Conservation (phyloP, 2,113 vertebrate species). For the Lates calcarifer region DNA sequence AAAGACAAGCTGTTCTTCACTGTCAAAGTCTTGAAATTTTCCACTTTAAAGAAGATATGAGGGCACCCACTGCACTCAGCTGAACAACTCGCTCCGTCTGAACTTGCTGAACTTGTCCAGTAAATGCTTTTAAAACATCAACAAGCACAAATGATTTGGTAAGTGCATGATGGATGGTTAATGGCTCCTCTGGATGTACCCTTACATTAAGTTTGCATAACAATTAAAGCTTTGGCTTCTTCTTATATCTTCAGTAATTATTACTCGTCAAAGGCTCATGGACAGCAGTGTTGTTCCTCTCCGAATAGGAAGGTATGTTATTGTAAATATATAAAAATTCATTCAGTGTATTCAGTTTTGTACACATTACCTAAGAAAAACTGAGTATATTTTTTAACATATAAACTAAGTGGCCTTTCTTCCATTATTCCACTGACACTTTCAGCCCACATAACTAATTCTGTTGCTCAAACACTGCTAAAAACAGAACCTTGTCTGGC, state of each 20-base stretch:
- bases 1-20: slow-evolving; percentile 12
- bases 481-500: slow-evolving; percentile 4
- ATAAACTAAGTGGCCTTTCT: not conserved
- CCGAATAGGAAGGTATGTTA: not conserved
- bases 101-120: slow-evolving; percentile 37
- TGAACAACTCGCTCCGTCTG: slow-evolving; percentile 16
- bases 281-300: slow-evolving; percentile 2
- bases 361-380: slow-evolving; percentile 7
- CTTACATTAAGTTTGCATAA: slow-evolving; percentile 41
- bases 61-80: slow-evolving; percentile 18
- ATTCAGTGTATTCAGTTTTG: slow-evolving; percentile 3
- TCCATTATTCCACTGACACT: slow-evolving; percentile 1
- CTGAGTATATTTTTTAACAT: not conserved
- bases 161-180: slow-evolving; percentile 54
- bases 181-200: slow-evolving; percentile 29
- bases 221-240: not conserved
- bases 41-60: slow-evolving; percentile 6
- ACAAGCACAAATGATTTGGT: slow-evolving; percentile 52
- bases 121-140: slow-evolving; percentile 64
- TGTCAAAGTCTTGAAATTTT: slow-evolving; percentile 10
- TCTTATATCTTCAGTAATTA: slow-evolving; percentile 11
- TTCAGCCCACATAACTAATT: slow-evolving; percentile 1
- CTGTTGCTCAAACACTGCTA: not conserved
- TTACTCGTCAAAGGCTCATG: not conserved
- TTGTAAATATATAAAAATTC: slow-evolving; percentile 9